Evolutionary conservation across 1,140 invertebrate genomes (phyloP).

Genomic region (Macrosteles quadrilineatus): DNA sequence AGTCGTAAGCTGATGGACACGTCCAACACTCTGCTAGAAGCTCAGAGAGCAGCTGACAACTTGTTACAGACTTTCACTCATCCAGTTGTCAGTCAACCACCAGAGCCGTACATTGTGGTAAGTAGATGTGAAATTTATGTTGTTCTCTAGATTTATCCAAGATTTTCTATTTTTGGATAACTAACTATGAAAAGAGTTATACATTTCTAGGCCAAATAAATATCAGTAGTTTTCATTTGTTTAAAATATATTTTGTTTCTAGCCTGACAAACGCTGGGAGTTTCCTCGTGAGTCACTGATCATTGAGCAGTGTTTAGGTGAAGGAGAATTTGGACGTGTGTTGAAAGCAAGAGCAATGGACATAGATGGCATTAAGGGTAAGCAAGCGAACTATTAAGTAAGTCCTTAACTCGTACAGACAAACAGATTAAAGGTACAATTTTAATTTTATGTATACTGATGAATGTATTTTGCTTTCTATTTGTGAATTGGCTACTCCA

Average conservation of each 20-base stretch:
- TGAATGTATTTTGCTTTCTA: too few relatives aligned
- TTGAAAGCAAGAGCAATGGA: slow-evolving; percentile 66
- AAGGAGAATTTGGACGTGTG: slow-evolving; percentile 78
- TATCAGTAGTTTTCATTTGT: too few relatives aligned
- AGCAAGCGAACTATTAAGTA: too few relatives aligned
- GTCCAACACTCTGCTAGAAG: slow-evolving; percentile 3
- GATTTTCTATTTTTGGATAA: too few relatives aligned
- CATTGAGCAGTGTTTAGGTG: slow-evolving; percentile 69
- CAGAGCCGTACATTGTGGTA: neutral
- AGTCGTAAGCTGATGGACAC: neutral
- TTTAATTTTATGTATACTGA: too few relatives aligned
- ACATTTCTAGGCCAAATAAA: too few relatives aligned
- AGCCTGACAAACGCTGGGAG: slow-evolving; percentile 73
- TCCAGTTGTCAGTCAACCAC: neutral
- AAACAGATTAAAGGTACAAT: too few relatives aligned
- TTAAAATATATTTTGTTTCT: slow-evolving; percentile 35
- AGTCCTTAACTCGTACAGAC: too few relatives aligned
- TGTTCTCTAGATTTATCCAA: too few relatives aligned
- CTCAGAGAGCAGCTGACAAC: neutral
- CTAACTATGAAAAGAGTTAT: too few relatives aligned
- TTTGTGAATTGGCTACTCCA: too few relatives aligned
- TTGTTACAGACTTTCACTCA: neutral
- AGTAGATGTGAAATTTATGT: too few relatives aligned
- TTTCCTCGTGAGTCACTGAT: slow-evolving; percentile 64
- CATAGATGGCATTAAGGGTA: slow-evolving; percentile 59